phyloP scores from a whole-genome alignment of 2,113 vertebrate genomes.

The Nannospalax galili region DNA sequence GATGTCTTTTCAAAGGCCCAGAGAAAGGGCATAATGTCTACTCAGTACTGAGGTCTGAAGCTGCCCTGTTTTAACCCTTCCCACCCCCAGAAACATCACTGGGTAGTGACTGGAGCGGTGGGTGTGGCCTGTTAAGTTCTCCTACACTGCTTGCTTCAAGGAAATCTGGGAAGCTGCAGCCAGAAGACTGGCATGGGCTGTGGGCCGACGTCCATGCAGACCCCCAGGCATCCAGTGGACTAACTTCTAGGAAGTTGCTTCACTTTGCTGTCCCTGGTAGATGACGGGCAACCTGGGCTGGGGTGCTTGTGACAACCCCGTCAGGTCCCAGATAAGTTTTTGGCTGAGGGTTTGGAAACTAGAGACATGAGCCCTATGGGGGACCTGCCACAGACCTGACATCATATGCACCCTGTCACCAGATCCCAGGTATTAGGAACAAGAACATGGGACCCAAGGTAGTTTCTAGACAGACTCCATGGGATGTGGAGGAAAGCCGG shows the following conservation, averaged over 20 bases:
- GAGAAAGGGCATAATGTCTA: not conserved
- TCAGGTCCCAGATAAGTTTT: not conserved
- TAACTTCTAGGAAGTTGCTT: not conserved
- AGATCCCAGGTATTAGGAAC: not conserved
- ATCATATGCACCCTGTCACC: not conserved
- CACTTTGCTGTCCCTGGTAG: accelerated
- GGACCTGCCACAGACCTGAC: not conserved
- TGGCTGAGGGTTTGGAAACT: not conserved
- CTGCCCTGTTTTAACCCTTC: no score
- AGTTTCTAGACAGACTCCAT: not conserved
- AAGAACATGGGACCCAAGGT: accelerated
- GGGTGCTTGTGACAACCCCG: accelerated
- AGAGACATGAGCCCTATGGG: no score
- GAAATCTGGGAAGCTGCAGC: not conserved
- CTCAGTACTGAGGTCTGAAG: accelerated
- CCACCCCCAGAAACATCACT: accelerated
- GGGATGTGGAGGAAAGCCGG: not conserved
- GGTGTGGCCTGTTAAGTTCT: not conserved
- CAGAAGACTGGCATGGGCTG: accelerated
- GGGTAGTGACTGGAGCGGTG: accelerated
- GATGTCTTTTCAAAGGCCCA: not conserved
- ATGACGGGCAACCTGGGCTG: no score
- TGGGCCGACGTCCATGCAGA: accelerated
- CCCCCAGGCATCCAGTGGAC: not conserved
- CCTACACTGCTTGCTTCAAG: not conserved